Base-by-base conservation (phyloP, 2,888 invertebrate genomes). In the Aromia moschata region DNA sequence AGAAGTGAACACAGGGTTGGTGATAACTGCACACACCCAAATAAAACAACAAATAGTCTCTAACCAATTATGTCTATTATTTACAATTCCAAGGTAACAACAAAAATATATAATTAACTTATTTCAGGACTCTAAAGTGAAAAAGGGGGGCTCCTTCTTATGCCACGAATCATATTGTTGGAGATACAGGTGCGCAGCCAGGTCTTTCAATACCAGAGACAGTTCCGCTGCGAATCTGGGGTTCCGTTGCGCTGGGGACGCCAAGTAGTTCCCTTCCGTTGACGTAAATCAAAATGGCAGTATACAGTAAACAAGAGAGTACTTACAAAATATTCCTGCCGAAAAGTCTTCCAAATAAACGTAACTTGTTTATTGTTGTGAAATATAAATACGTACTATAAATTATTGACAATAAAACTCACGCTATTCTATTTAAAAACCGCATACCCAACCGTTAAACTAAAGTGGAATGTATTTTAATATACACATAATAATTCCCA, bases 81-180 rank as follows among this genome's bases (percentile, higher is more conserved):
- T 62, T 61, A 60, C 46, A 64, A n/a, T n/a, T n/a, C 33, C 58
- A 58, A 53, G 51, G 56, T 45, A 54, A 53, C 67, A 67, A 67
- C 63, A 67, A 66, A 67, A 69, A 68, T 63, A 67, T 61, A 64
- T 58, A 10, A 40, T n/a, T 9, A 44, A 54, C 25, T 46, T 53
- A 53, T 64, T 70, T 51, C 75, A 87, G 87, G 80, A 83, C 72
- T 90, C 93, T 73, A 93, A 92, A 77, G 95, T 96, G 4, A 98
- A 97, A 77, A 98, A 97, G 82, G 98, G 98, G 25, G 98, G 98
- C 1, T 98, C 97, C 0, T 98, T 92, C 78, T 84, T 97, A 74
- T 98, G 96, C 72, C 94, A 95, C 72, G 83, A 89, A 75, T 89
- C 90, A 0, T 96, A 95, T 76, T 98, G 98, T 79, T 96, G 91